Conservation (phyloP, 2,113 vertebrate species). For the Cebidichthys violaceus region DNA sequence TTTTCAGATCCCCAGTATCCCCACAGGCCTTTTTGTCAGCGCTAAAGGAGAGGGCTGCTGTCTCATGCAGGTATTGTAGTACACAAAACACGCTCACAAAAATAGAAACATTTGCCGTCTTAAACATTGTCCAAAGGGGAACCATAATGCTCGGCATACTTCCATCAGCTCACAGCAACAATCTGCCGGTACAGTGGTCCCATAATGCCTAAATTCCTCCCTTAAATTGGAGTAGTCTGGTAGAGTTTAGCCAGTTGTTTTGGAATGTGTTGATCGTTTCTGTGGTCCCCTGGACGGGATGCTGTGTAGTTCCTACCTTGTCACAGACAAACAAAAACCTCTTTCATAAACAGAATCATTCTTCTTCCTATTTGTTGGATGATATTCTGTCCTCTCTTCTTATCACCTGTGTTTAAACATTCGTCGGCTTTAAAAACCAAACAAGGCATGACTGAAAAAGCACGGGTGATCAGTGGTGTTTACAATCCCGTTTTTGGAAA, state of each 20-base stretch:
- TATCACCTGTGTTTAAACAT: conserved; percentile 9
- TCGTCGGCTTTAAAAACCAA: conserved; percentile 32
- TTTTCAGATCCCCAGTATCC: conserved; percentile 92
- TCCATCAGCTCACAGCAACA: conserved; percentile 32
- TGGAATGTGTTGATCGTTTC: conserved; percentile 65
- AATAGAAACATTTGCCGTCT: conserved; percentile 27
- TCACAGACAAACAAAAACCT: conserved; percentile 65
- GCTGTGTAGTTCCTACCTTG: conserved; percentile 55
- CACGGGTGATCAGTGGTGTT: conserved; percentile 39
- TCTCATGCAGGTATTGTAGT: conserved; percentile 90
- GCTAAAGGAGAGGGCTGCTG: conserved; percentile 96
- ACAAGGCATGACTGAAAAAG: conserved; percentile 13
- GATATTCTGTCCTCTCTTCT: conserved; percentile 5
- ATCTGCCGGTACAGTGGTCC: conserved; percentile 26
- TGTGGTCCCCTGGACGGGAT: conserved; percentile 52
- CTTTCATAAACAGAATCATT: conserved; percentile 50
- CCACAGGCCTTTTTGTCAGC: conserved; percentile 94
- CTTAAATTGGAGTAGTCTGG: conserved; percentile 71
- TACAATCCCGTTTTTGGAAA: conserved; percentile 2
- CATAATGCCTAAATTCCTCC: conserved; percentile 61
- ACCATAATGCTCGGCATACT: conserved; percentile 44
- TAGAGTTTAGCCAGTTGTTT: conserved; percentile 68
- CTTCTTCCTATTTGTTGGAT: conserved; percentile 1
- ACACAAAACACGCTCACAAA: conserved; percentile 4
- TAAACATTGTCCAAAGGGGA: conserved; percentile 26